A percentile compares a stretch with the other conserved stretches of the same genome.
These are phyloP conservation scores for Apoda limacodes DNA, from an alignment of 2,888 invertebrate genomes.

Conservation along the genomic window DNA sequence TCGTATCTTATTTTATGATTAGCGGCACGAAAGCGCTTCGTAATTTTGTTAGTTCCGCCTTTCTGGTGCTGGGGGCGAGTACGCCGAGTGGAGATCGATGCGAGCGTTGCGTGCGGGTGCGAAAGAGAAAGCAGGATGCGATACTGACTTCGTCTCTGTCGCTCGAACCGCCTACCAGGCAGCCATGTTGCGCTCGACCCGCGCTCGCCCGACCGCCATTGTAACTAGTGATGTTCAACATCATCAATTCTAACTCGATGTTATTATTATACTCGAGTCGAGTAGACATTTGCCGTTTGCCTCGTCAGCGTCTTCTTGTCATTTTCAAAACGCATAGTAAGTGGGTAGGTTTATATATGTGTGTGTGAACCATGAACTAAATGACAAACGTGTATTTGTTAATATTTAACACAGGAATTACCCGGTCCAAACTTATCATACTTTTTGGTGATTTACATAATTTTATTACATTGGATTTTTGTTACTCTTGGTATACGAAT, in stretches of 20 bases:
- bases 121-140: conserved; percentile 42
- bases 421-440: no score
- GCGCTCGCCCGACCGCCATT: conserved; percentile 70
- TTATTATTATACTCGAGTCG: no score
- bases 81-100: conserved; percentile 67
- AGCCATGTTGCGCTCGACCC: conserved; percentile 71
- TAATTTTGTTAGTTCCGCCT: conserved; percentile 72
- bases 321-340: no score
- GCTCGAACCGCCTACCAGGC: conserved; percentile 67
- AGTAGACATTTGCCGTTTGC: no score
- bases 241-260: conserved; percentile 37
- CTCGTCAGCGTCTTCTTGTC: no score
- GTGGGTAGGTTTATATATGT: no score
- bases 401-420: no score
- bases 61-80: conserved; percentile 70
- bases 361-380: no score
- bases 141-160: conserved; percentile 47
- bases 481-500: no score
- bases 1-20: conserved; percentile 72
- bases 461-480: no score
- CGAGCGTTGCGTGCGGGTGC: conserved; percentile 58
- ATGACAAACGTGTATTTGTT: no score
- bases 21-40: conserved; percentile 71
- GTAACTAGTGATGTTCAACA: conserved; percentile 60
- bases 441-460: no score